These are phyloP conservation scores for Andricus grossulariae DNA, from an alignment of 1,140 invertebrate genomes.

Conservation along the genomic window DNA sequence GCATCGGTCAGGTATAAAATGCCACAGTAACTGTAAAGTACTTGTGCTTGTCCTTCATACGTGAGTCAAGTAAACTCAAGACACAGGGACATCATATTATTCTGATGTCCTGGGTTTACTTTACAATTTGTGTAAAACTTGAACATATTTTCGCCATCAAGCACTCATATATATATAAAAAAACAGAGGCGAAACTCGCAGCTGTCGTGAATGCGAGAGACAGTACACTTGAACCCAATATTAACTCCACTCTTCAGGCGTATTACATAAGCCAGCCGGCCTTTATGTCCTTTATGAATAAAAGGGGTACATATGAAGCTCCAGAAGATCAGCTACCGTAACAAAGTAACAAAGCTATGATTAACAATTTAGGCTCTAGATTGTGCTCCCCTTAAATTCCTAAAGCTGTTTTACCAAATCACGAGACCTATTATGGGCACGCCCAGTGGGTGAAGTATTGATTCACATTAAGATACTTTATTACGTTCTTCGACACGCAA, in stretches of 20 bases:
- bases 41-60: constrained; percentile 43
- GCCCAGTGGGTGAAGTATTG: constrained; percentile 12
- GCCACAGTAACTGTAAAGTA: not conserved
- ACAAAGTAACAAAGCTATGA: not conserved
- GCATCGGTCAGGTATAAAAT: not conserved
- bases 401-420: constrained; percentile 2
- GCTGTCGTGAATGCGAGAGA: constrained; percentile 62
- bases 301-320: not conserved
- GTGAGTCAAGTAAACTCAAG: not conserved
- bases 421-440: constrained; percentile 16
- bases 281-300: constrained; percentile 30
- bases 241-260: constrained; percentile 35
- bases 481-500: constrained; percentile 10
- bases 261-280: constrained; percentile 59
- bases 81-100: no score
- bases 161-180: constrained; percentile 15
- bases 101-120: not conserved
- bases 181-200: constrained; percentile 44
- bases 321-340: constrained; percentile 5
- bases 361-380: not conserved
- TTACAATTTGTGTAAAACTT: not conserved
- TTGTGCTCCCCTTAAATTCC: not conserved
- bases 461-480: not conserved
- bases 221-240: constrained; percentile 35
- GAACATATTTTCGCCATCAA: not conserved